These are phyloP conservation scores for Neoitamus cyanurus DNA, from an alignment of 2,888 invertebrate genomes.

Conservation along the genomic window DNA sequence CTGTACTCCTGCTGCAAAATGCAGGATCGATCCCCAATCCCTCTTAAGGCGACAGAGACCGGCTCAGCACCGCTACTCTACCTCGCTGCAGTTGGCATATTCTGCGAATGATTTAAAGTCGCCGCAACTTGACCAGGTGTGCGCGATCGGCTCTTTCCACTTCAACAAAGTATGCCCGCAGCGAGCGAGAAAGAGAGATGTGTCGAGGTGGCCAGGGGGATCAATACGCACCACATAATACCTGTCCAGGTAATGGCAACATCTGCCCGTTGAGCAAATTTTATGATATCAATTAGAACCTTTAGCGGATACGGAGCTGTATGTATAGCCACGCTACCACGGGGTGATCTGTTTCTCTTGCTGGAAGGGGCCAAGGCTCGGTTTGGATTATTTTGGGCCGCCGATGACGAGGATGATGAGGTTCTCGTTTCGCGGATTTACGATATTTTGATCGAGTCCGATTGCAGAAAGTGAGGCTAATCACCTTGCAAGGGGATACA, in stretches of 20 bases:
- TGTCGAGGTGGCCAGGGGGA: neutral
- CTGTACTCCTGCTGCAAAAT: neutral
- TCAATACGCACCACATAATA: neutral
- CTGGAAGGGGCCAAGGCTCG: neutral
- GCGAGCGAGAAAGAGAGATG: neutral
- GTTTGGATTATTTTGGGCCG: neutral
- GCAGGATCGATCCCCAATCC: neutral
- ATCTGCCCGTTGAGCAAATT: constrained; percentile 36
- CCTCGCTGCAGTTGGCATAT: neutral
- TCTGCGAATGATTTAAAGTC: constrained; percentile 32
- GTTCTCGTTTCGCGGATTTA: neutral
- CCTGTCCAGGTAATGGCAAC: constrained; percentile 21
- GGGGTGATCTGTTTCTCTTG: neutral
- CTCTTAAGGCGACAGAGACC: neutral
- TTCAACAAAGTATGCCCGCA: neutral
- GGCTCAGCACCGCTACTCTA: neutral
- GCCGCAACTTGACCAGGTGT: constrained; percentile 29
- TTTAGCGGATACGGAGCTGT: neutral
- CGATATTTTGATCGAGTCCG: neutral
- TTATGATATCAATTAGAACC: constrained; percentile 41
- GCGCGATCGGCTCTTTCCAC: neutral
- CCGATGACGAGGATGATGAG: neutral
- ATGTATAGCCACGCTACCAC: neutral
- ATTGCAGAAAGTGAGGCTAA: neutral
- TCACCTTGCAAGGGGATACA: neutral